Percentiles rank a stretch among this genome's conserved stretches.
These are phyloP conservation scores for Notiomystis cincta DNA, from an alignment of 2,113 vertebrate species.

Conservation along the genomic window DNA sequence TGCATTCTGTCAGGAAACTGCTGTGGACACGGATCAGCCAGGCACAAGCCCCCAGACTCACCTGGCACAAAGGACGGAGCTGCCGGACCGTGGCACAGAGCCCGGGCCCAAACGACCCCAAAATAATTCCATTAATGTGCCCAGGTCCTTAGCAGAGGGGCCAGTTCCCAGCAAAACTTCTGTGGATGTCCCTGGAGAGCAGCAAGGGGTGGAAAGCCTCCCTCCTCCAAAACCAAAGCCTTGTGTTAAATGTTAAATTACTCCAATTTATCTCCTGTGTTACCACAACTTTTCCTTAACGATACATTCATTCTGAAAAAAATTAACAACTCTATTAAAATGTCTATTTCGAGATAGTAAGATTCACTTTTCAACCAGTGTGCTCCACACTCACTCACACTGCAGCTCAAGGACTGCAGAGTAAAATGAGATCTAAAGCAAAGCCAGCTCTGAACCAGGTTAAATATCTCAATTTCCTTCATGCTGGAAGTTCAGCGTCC, in stretches of 20 bases:
- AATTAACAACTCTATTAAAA: not conserved
- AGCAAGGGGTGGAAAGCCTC: not conserved
- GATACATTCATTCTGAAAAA: not conserved
- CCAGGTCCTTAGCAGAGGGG: not conserved
- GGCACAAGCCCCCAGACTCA: not conserved
- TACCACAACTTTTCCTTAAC: not conserved
- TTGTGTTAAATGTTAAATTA: not conserved
- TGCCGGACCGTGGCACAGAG: accelerated
- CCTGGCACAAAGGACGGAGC: not conserved
- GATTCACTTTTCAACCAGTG: not conserved
- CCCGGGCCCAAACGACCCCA: not conserved
- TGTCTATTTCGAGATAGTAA: not conserved
- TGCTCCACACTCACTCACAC: not conserved
- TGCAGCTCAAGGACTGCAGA: not conserved
- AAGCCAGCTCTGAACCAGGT: not conserved
- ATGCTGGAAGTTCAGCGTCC: not conserved
- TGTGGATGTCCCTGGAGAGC: not conserved
- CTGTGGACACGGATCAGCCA: not conserved
- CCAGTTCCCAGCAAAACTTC: not conserved
- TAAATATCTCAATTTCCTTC: not conserved
- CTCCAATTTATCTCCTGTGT: not conserved
- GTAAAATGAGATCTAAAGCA: not conserved
- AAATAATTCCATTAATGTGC: not conserved
- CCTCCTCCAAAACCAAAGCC: not conserved
- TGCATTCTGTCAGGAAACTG: not conserved